Base-by-base conservation (phyloP, 2,888 invertebrate species). In the Scrobipalpa atriplicella region DNA sequence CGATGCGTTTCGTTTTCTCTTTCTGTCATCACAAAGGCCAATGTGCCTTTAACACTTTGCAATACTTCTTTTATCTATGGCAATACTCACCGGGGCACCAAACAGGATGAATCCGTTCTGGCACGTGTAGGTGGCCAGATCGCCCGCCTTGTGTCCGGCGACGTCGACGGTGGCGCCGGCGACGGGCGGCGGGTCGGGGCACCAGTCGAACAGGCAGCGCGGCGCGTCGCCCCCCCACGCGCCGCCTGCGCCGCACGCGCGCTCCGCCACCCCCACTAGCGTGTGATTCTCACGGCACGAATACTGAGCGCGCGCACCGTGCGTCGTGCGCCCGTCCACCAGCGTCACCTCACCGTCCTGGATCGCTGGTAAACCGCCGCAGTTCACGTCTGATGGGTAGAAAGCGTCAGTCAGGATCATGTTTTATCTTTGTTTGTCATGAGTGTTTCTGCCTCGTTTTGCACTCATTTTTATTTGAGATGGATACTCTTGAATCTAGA, bases 271-370 rank as follows among this genome's bases (percentile, higher is more conserved):
- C 0, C 98, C 98, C 7, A 96, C 95, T 2, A 98, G 89, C 0
- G 98, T 98, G 84, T 97, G 96, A 82, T 98, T 98, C 77, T 96
- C 95, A 67, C 96, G 95, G 78, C 98, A 98, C 6, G 94, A 93
- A 84, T 97, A 98, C 3, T 94, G 84, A 0, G 96, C 97, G 64
- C 94, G 91, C 0, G 97, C 97, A 0, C 96, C 97, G 81, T 95
- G 95, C 0, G 97, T 97, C 0, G 97, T 97, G 66, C 97, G 93
- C 0, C 94, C 90, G 72, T 97, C 95, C 0, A 94, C 85, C 21
- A 97, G 85, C 0, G 87, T 85, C 16, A 97, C 95, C 5, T 94
- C 92, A 0, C 97, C 98, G 77, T 97, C 96, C 72, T 95, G 95
- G 51, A 97, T 93, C 2, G 94, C 87, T 0, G 95, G 91, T 21